Evolutionary conservation across 2,797 vertebrate genomes (phyloP).

Genomic region (Euthynnus affinis): DNA sequence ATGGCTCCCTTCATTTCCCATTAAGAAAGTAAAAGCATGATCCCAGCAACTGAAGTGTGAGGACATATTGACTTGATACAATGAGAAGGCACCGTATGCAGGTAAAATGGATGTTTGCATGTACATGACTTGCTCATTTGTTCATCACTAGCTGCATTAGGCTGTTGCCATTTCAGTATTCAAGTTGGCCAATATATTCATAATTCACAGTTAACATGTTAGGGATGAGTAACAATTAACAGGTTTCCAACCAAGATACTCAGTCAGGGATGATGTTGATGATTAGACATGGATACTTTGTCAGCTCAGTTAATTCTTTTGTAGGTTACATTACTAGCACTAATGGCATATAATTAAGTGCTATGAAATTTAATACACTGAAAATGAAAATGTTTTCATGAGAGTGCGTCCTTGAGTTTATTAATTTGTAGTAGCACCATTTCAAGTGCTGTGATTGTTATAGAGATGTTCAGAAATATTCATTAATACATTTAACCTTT

Average conservation of each 20-base stretch:
- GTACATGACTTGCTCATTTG: not conserved
- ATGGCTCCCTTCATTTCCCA: not conserved
- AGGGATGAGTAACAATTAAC: fast-evolving
- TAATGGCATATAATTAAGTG: not conserved
- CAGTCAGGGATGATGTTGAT: not conserved
- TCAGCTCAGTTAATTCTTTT: not conserved
- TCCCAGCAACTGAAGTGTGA: not conserved
- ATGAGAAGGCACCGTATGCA: not conserved
- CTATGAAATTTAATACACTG: not conserved
- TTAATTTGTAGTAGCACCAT: not conserved
- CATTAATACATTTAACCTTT: no score
- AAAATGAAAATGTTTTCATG: not conserved
- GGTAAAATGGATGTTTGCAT: not conserved
- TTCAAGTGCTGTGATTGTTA: no score
- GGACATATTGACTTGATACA: not conserved
- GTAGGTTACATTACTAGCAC: not conserved
- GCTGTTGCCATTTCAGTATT: not conserved
- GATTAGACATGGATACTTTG: not conserved
- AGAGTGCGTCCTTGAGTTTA: not conserved
- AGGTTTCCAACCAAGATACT: no score
- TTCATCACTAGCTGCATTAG: not conserved
- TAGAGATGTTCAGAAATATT: no score
- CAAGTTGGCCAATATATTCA: not conserved
- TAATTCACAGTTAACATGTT: not conserved
- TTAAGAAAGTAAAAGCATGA: not conserved